Conservation (phyloP, 2,113 vertebrate genomes). For the Illadopsis cleaveri region DNA sequence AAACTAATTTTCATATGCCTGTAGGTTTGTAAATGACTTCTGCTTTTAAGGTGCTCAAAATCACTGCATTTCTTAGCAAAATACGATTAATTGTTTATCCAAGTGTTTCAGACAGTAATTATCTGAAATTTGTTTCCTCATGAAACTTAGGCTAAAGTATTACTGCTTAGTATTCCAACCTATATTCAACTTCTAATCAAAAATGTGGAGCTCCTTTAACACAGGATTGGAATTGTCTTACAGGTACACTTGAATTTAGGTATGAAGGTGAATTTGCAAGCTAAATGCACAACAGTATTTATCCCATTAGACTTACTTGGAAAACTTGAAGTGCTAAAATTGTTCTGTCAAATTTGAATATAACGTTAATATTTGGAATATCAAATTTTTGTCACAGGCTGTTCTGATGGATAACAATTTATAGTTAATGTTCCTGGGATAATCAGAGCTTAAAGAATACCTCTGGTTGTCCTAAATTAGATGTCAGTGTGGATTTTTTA, state of each 20-base stretch:
- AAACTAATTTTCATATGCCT: neutral
- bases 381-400: neutral
- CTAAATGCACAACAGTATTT: neutral
- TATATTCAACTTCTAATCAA: neutral
- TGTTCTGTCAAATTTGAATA: neutral
- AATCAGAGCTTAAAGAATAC: neutral
- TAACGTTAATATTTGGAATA: neutral
- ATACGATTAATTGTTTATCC: neutral
- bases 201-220: neutral
- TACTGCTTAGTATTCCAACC: neutral
- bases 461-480: neutral
- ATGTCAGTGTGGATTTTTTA: neutral
- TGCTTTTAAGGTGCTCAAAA: neutral
- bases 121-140: neutral
- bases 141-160: neutral
- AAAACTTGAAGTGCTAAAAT: neutral
- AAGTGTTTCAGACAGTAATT: neutral
- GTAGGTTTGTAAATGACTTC: neutral
- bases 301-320: neutral
- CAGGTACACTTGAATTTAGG: neutral
- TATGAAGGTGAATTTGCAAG: neutral
- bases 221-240: neutral
- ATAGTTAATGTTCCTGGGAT: neutral
- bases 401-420: neutral
- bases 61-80: neutral